Conservation (phyloP, 2,113 vertebrate genomes). For the Cheilinus undulatus region DNA sequence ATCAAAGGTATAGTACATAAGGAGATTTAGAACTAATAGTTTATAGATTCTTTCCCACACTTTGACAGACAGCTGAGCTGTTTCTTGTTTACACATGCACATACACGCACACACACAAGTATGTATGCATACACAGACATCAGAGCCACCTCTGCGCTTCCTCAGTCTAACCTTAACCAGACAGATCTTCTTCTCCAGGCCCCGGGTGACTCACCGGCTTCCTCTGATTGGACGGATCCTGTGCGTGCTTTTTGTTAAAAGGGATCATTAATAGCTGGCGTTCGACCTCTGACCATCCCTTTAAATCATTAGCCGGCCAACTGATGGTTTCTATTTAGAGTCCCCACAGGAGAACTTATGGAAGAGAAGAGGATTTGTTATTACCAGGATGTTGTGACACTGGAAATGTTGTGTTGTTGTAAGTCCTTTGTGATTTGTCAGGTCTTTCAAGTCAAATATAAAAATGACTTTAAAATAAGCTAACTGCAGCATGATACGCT, state of each 20-base stretch:
- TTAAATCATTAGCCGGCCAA: constrained; percentile 76
- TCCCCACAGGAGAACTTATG: constrained; percentile 60
- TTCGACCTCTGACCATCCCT: constrained; percentile 79
- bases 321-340: constrained; percentile 77
- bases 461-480: too few species aligned
- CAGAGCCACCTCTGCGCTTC: constrained; percentile 61
- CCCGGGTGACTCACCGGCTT: constrained; percentile 58
- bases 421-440: neutral
- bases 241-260: constrained; percentile 69
- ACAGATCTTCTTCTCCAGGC: constrained; percentile 59
- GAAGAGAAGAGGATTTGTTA: constrained; percentile 27
- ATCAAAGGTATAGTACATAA: neutral
- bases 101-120: constrained; percentile 7
- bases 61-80: constrained; percentile 28
- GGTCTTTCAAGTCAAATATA: neutral
- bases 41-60: constrained; percentile 3
- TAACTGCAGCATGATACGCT: too few species aligned
- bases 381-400: constrained; percentile 40
- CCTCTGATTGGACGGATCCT: constrained; percentile 64
- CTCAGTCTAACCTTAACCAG: constrained; percentile 72
- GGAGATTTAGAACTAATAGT: neutral
- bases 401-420: constrained; percentile 18
- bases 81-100: constrained; percentile 8
- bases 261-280: constrained; percentile 75
- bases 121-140: neutral